Conservation (phyloP, 2,797 vertebrate genomes). For the Crocodylus rhombifer region DNA sequence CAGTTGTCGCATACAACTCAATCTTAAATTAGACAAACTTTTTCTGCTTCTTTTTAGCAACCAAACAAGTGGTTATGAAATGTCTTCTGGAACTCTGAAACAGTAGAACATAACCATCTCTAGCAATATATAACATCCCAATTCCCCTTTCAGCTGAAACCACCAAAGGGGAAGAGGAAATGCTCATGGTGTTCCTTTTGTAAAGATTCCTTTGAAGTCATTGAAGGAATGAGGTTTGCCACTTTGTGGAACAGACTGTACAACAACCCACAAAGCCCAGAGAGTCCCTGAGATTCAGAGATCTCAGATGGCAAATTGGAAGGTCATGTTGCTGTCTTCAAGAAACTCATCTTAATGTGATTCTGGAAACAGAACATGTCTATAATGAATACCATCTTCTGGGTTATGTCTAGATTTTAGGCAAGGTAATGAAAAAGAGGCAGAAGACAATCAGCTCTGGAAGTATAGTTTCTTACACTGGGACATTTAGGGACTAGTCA, state of each 20-base stretch:
- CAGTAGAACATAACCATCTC: constrained; percentile 49
- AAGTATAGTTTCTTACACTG: neutral
- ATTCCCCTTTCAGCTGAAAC: neutral
- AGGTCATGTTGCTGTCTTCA: constrained; percentile 56
- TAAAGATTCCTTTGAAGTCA: constrained; percentile 15
- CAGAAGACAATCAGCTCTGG: neutral
- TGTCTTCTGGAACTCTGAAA: constrained; percentile 59
- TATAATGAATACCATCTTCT: neutral
- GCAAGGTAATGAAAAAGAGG: neutral
- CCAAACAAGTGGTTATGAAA: constrained; percentile 55
- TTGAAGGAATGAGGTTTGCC: neutral
- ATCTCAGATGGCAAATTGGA: constrained; percentile 49
- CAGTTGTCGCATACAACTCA: neutral
- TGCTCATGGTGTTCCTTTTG: neutral
- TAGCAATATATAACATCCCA: constrained; percentile 44
- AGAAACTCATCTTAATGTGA: constrained; percentile 6
- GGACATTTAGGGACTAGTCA: neutral
- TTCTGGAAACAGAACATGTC: neutral
- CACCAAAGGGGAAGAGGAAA: neutral
- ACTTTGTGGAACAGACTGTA: constrained; percentile 21
- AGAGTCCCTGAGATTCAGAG: constrained; percentile 58
- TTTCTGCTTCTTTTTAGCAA: constrained; percentile 59
- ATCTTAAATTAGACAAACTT: constrained; percentile 16
- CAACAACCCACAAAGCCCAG: constrained; percentile 42
- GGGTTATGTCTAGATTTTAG: neutral